Base-by-base conservation (phyloP, 1,140 invertebrate species). In the Sycophaga agraensis region DNA sequence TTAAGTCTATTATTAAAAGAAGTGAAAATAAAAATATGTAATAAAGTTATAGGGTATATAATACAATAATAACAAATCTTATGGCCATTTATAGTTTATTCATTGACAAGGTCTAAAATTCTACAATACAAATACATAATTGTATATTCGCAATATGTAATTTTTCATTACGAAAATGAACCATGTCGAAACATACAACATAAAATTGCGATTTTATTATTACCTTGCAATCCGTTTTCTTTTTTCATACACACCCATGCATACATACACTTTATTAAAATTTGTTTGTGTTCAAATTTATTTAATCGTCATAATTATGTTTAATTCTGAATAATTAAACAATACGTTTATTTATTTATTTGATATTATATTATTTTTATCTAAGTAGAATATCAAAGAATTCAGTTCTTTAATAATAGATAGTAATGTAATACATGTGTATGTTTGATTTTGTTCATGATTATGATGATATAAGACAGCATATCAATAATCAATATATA, bases 81-180 rank as follows among this genome's bases (percentile, higher is more conserved):
- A 57, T 34, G 57, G 35, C 17, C 37, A 42, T 42, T 49, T 59
- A 60, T 53, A 19, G 43, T 60, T 60, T 43, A 53, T 45, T 53
- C 28, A 16, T 22, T 19, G 40, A 43, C 49, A 19, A 26, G 42
- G 17, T 22, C 58, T 60, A 53, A 53, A 60, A 60, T 43, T 53
- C 49, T 53, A 53, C 28, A 45, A 60, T 60, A 60, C 58, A 60
- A 60, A 60, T 60, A 60, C 49, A 60, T 5, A 45, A 45, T 60
- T 43, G 17, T 53, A 53, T 51, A 60, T 53, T 51, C 49, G 40
- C 58, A 59, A 39, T 59, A 59, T 50, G 21, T 49, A 22, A 40
- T 59, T 26, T 26, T 58, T 19, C 46, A 22, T 48, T 58, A 39
- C 22, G 34, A 58, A 58, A 51, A 58, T 40, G 21, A 39, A 39